Conservation (phyloP, 2,113 vertebrate species). For the Agapornis roseicollis region DNA sequence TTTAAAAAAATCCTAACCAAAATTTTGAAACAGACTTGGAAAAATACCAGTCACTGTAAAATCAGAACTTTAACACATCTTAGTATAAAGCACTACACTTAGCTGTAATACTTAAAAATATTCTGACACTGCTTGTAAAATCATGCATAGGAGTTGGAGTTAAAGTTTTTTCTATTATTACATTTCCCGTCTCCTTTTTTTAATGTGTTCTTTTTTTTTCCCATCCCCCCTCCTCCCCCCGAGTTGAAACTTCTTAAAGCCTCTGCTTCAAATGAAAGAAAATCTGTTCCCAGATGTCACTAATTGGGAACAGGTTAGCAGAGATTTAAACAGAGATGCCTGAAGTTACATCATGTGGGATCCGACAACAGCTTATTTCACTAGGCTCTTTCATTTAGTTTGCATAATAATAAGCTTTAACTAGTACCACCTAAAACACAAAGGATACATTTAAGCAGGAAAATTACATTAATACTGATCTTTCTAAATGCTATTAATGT, state of each 20-base stretch:
- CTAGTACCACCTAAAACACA: not conserved
- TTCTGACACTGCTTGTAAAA: not conserved
- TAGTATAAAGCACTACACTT: not conserved
- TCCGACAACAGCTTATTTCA: constrained; percentile 13
- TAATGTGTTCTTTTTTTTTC: not conserved
- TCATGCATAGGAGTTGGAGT: not conserved
- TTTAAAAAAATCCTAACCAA: not conserved
- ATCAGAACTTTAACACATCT: not conserved
- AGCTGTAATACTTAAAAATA: not conserved
- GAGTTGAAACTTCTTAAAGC: not conserved
- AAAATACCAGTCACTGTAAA: not conserved
- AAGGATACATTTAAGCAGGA: not conserved
- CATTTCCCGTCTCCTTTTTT: not conserved
- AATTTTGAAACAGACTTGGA: not conserved
- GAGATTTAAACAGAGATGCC: constrained; percentile 3
- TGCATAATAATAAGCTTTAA: constrained; percentile 11
- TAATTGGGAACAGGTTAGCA: constrained; percentile 72
- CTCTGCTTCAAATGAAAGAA: constrained; percentile 40
- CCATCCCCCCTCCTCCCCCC: too few relatives aligned
- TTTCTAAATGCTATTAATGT: not conserved
- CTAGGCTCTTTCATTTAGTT: constrained; percentile 2
- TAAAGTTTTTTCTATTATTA: not conserved
- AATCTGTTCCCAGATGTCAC: constrained; percentile 49
- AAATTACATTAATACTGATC: not conserved
- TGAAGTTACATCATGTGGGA: constrained; percentile 43